Percentiles rank a stretch among this genome's conserved stretches.
phyloP scores from a whole-genome alignment of 1,140 invertebrate species.

The Neodiprion virginianus region DNA sequence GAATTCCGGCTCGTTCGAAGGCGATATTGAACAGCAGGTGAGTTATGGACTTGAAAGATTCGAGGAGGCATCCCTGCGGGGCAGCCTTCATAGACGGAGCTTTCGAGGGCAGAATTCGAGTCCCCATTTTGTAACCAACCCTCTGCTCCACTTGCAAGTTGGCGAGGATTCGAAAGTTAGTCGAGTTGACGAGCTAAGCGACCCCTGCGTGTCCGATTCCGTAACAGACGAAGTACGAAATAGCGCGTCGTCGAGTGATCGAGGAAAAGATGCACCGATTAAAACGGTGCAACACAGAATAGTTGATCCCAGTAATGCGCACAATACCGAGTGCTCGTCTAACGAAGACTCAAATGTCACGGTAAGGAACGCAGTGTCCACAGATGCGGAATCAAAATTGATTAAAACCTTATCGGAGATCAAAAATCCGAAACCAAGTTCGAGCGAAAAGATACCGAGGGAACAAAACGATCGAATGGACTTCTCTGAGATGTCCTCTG shows the following conservation, averaged over 20 bases:
- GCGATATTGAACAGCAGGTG: constrained; percentile 67
- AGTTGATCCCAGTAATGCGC: no score
- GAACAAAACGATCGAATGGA: background rate
- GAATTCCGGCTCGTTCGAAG: constrained; percentile 46
- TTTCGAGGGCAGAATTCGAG: constrained; percentile 68
- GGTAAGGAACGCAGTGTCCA: background rate
- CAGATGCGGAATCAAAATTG: background rate
- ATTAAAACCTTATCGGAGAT: background rate
- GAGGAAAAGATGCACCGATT: background rate
- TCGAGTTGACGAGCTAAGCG: background rate
- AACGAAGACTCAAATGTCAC: background rate
- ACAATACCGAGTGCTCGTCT: background rate
- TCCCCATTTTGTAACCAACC: constrained; percentile 71
- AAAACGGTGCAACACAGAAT: constrained; percentile 37
- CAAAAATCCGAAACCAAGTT: constrained; percentile 14
- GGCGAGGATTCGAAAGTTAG: constrained; percentile 5
- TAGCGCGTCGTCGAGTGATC: background rate
- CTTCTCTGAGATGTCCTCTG: background rate
- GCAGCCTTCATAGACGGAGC: constrained; percentile 66
- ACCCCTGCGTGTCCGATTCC: background rate
- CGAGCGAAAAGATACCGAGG: constrained; percentile 15
- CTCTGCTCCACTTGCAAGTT: constrained; percentile 60
- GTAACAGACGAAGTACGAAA: background rate
- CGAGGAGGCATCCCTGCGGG: constrained; percentile 64
- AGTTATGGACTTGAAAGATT: constrained; percentile 62